These are phyloP conservation scores for Alentia gelatinosa DNA, from an alignment of 2,888 invertebrate species.

Conservation along the genomic window DNA sequence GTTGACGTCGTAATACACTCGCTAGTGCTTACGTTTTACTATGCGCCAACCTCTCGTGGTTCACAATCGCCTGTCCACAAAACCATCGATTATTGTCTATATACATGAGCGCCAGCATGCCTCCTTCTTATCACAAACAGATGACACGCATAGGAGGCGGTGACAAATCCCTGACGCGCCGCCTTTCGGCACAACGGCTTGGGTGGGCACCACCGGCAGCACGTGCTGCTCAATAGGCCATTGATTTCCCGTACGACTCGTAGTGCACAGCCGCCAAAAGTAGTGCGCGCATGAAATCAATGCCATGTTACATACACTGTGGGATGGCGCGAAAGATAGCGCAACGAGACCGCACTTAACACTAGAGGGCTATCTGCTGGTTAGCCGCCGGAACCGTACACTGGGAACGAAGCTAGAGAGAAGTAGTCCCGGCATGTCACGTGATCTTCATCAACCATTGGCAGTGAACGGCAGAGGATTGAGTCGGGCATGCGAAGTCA, in stretches of 20 bases:
- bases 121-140: too few species aligned
- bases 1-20: too few species aligned
- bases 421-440: neutral
- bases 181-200: neutral
- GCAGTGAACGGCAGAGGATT: neutral
- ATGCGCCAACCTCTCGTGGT: too few species aligned
- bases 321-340: neutral
- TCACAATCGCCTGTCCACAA: too few species aligned
- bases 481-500: neutral
- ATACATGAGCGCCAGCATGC: too few species aligned
- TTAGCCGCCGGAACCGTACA: neutral
- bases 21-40: too few species aligned
- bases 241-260: slow-evolving; percentile 6
- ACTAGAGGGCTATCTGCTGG: neutral
- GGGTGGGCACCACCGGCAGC: neutral
- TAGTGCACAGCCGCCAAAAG: neutral
- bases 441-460: neutral
- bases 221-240: neutral
- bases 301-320: neutral
- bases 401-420: neutral
- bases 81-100: too few species aligned
- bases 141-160: neutral
- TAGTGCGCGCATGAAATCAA: neutral
- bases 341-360: neutral
- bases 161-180: neutral